phyloP scores from a whole-genome alignment of 2,113 vertebrate species.

The Corvus moneduloides region DNA sequence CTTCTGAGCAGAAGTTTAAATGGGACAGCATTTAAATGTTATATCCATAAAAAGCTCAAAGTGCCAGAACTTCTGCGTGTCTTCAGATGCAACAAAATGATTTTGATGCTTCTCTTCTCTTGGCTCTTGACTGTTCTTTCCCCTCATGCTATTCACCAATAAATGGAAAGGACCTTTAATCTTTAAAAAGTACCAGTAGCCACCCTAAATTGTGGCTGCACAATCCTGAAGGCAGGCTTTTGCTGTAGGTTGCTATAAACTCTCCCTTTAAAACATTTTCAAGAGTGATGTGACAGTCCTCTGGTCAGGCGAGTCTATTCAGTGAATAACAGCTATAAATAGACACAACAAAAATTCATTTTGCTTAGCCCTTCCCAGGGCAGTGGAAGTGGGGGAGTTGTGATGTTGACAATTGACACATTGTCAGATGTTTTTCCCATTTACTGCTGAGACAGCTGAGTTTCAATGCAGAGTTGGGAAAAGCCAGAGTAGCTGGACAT shows the following conservation, averaged over 20 bases:
- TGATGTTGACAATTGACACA: neutral
- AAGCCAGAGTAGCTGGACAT: neutral
- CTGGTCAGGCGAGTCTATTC: neutral
- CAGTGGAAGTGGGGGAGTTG: neutral
- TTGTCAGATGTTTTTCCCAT: neutral
- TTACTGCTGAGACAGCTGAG: neutral
- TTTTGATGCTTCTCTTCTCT: neutral
- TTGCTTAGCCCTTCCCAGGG: neutral
- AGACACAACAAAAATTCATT: neutral
- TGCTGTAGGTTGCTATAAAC: neutral
- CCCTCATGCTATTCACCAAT: neutral
- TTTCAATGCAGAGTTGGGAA: neutral
- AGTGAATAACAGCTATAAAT: slow-evolving; percentile 4
- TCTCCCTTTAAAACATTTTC: neutral
- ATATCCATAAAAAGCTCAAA: neutral
- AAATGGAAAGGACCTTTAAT: neutral
- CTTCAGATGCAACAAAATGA: neutral
- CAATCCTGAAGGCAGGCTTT: neutral
- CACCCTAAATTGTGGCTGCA: neutral
- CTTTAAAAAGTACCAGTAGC: neutral
- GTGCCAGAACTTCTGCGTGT: neutral
- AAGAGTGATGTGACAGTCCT: neutral
- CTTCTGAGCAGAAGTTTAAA: neutral
- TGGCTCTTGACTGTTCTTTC: neutral
- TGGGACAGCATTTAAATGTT: neutral